Conservation (phyloP, 2,113 vertebrate species). For the Cyprinodon tularosa region DNA sequence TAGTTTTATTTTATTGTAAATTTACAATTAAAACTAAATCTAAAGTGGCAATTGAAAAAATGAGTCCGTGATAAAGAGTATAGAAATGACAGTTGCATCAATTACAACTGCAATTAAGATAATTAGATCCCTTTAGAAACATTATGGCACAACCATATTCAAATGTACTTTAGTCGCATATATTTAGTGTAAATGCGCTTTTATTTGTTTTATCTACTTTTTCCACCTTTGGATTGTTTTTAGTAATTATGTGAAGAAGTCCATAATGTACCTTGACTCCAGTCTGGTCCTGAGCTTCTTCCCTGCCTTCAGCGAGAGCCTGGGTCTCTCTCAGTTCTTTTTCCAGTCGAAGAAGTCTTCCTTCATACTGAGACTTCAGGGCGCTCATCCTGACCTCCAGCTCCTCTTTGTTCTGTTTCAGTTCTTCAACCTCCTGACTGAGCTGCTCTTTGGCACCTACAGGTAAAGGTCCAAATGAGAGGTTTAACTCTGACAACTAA, state of each 20-base stretch:
- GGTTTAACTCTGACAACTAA: background rate
- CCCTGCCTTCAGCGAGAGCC: conserved; percentile 85
- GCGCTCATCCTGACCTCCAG: conserved; percentile 90
- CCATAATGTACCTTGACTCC: conserved; percentile 84
- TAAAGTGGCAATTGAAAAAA: no score
- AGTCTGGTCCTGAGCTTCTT: conserved; percentile 86
- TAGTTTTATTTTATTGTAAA: background rate
- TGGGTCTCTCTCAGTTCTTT: conserved; percentile 82
- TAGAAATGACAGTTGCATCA: no score
- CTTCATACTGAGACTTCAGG: conserved; percentile 91
- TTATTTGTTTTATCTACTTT: no score
- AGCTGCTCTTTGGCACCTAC: conserved; percentile 89
- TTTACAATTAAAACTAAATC: no score
- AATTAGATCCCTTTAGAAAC: no score
- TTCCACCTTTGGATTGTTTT: background rate
- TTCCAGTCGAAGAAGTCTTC: conserved; percentile 89
- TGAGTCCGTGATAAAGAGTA: no score
- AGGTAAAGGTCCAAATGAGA: background rate
- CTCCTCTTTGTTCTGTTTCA: conserved; percentile 92
- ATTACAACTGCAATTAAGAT: no score
- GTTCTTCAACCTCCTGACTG: conserved; percentile 88
- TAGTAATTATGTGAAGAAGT: background rate
- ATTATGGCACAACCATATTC: no score
- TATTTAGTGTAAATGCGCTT: no score
- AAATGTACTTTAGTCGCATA: no score